Conservation (phyloP, 2,113 vertebrate genomes). For the Odocoileus hemionus region DNA sequence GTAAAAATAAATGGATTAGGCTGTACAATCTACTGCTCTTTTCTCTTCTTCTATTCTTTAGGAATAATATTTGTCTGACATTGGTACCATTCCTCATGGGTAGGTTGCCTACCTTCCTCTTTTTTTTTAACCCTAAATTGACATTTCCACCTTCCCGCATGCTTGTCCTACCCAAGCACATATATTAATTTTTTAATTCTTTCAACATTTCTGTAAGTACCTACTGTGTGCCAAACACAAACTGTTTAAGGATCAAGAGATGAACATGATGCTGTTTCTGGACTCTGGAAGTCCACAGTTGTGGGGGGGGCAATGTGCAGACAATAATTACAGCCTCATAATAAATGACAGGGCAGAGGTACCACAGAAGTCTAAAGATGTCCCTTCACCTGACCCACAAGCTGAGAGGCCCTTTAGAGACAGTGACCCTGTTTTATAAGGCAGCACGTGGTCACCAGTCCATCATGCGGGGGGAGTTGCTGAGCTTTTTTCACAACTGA, state of each 20-base stretch:
- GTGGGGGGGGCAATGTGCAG: not conserved
- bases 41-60: not conserved
- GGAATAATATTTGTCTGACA: not conserved
- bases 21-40: not conserved
- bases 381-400: slow-evolving; percentile 31
- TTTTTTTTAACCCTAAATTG: not conserved
- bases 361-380: not conserved
- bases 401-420: not conserved
- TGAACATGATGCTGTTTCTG: not conserved
- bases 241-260: not conserved
- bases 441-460: slow-evolving; percentile 16
- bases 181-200: not conserved
- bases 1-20: not conserved
- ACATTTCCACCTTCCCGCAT: not conserved
- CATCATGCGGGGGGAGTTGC: not conserved
- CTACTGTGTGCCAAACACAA: not conserved
- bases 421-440: slow-evolving; percentile 12
- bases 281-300: not conserved
- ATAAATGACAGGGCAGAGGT: not conserved
- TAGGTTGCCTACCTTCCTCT: not conserved
- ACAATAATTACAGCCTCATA: not conserved
- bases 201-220: not conserved
- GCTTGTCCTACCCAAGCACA: not conserved
- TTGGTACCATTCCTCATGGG: not conserved
- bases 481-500: not conserved